phyloP scores from a whole-genome alignment of 2,797 vertebrate species.

The Okamejei kenojei region DNA sequence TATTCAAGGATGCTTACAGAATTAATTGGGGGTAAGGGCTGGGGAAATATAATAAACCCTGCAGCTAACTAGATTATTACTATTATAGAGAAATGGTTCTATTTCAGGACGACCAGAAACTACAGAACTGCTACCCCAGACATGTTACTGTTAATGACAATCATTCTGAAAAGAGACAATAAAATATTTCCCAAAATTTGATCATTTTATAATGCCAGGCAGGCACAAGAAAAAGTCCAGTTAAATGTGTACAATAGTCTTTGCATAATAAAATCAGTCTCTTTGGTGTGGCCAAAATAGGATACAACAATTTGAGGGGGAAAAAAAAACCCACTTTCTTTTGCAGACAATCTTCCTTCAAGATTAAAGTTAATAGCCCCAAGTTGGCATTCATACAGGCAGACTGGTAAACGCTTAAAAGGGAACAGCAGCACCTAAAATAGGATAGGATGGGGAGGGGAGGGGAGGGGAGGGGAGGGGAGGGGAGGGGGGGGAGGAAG shows the following conservation, averaged over 20 bases:
- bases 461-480: constrained; percentile 28
- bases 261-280: not conserved
- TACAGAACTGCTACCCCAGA: not conserved
- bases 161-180: not conserved
- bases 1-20: not conserved
- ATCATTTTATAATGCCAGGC: not conserved
- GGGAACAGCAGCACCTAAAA: constrained; percentile 59
- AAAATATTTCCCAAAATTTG: not conserved
- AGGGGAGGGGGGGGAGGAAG: too few relatives aligned
- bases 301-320: not conserved
- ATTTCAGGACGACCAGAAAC: not conserved
- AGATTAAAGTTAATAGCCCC: constrained; percentile 46
- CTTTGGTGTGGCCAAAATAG: not conserved
- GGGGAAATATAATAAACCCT: not conserved
- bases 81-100: not conserved
- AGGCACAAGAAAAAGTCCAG: not conserved
- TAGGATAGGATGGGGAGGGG: constrained; percentile 25
- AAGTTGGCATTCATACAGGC: constrained; percentile 86
- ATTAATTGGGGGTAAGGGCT: not conserved
- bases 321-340: not conserved
- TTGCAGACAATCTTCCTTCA: constrained; percentile 39
- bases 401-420: constrained; percentile 77
- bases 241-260: not conserved
- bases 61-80: not conserved
- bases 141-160: not conserved